A percentile compares a stretch with the other conserved stretches of the same genome.
phyloP scores from a whole-genome alignment of 2,113 vertebrate species.

The Corydoras sp. region DNA sequence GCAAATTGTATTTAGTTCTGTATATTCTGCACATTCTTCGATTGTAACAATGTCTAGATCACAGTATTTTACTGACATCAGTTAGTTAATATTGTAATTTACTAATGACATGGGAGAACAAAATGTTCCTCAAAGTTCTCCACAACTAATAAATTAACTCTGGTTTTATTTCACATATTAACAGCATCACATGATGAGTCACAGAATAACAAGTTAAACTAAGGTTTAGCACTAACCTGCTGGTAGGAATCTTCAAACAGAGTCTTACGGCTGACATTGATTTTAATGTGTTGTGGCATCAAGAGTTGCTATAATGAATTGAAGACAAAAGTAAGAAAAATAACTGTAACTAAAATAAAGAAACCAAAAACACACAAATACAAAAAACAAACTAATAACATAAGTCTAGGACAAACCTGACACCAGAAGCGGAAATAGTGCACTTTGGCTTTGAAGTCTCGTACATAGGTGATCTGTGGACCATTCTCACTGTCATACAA shows the following conservation, averaged over 20 bases:
- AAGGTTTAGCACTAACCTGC: conserved; percentile 68
- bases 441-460: conserved; percentile 98
- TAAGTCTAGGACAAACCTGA: conserved; percentile 81
- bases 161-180: no score
- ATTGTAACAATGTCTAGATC: no score
- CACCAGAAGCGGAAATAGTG: conserved; percentile 99
- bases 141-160: no score
- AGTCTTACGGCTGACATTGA: conserved; percentile 89
- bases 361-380: no score
- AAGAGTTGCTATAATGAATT: conserved; percentile 80
- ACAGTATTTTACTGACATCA: no score
- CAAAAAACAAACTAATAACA: no score
- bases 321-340: conserved; percentile 15
- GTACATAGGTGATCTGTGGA: conserved; percentile 94
- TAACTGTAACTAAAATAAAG: not conserved
- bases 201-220: no score
- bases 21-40: no score
- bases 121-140: no score
- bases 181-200: no score
- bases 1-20: not conserved
- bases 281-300: conserved; percentile 96
- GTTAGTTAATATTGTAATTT: no score
- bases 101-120: no score
- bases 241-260: conserved; percentile 98
- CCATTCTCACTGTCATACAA: conserved; percentile 81